A percentile compares a stretch with the other conserved stretches of the same genome.
These are phyloP conservation scores for Hirudinaria manillensis DNA, from an alignment of 2,888 invertebrate species.

Conservation along the genomic window DNA sequence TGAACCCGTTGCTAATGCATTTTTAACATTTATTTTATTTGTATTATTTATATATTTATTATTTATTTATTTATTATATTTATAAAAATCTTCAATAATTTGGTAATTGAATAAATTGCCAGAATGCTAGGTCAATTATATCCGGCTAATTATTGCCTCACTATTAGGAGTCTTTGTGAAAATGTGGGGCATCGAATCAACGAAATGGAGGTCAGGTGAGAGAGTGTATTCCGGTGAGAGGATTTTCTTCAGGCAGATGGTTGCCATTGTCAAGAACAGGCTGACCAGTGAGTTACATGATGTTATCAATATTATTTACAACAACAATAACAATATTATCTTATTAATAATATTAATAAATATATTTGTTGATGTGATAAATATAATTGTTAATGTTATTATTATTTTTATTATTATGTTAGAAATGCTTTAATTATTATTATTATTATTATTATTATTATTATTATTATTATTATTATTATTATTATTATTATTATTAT, in stretches of 20 bases:
- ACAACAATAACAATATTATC: not conserved
- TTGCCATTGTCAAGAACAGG: conserved; percentile 26
- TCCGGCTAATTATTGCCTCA: not conserved
- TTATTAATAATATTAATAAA: not conserved
- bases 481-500: too few species aligned
- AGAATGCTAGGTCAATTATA: not conserved
- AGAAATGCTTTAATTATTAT: too few species aligned
- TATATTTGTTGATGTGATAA: not conserved
- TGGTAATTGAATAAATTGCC: not conserved
- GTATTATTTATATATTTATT: too few species aligned
- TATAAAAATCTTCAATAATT: not conserved
- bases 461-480: too few species aligned
- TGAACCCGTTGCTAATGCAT: not conserved
- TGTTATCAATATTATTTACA: not conserved
- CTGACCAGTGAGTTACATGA: conserved; percentile 3
- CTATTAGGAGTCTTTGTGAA: conserved; percentile 28
- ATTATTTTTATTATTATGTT: conserved; percentile 11
- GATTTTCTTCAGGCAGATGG: conserved; percentile 15
- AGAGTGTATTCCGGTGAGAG: conserved; percentile 9
- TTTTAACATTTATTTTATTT: too few species aligned
- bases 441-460: too few species aligned
- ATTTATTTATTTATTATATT: too few species aligned
- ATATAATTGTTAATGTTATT: not conserved
- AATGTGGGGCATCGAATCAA: conserved; percentile 21
- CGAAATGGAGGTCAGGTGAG: conserved; percentile 22